Percentiles rank a stretch among this genome's conserved stretches.
phyloP scores from a whole-genome alignment of 2,888 invertebrate genomes.

The Boloria selene region DNA sequence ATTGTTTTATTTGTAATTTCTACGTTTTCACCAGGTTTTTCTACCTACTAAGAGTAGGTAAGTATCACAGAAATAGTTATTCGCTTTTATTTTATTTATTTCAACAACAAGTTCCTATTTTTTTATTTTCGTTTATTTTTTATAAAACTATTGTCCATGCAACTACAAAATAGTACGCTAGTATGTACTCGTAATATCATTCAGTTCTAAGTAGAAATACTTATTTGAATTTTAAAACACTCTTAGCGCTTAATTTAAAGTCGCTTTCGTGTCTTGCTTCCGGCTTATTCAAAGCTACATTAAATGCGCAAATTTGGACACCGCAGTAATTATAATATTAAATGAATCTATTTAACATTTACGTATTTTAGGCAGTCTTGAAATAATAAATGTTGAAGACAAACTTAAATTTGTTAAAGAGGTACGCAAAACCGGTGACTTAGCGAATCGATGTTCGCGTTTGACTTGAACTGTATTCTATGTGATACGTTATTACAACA shows the following conservation, averaged over 20 bases:
- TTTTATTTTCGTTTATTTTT: too few relatives aligned
- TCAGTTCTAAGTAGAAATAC: neutral
- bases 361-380: slow-evolving; percentile 27
- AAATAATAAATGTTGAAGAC: slow-evolving; percentile 31
- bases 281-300: slow-evolving; percentile 24
- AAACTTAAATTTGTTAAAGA: slow-evolving; percentile 30
- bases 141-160: too few relatives aligned
- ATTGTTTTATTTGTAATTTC: neutral
- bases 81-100: too few relatives aligned
- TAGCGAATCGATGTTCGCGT: too few relatives aligned
- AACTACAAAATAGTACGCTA: too few relatives aligned
- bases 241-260: slow-evolving; percentile 16
- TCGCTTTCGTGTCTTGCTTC: slow-evolving; percentile 19
- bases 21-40: neutral
- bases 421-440: neutral
- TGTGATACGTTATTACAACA: too few relatives aligned
- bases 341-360: slow-evolving; percentile 38
- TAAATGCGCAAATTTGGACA: slow-evolving; percentile 31
- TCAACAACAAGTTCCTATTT: too few relatives aligned
- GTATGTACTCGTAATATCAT: too few relatives aligned
- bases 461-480: too few relatives aligned
- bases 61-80: too few relatives aligned
- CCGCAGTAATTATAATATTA: slow-evolving; percentile 35
- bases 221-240: slow-evolving; percentile 25
- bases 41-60: too few relatives aligned